Conservation (phyloP, 2,113 vertebrate genomes). For the Hippocampus comes region DNA sequence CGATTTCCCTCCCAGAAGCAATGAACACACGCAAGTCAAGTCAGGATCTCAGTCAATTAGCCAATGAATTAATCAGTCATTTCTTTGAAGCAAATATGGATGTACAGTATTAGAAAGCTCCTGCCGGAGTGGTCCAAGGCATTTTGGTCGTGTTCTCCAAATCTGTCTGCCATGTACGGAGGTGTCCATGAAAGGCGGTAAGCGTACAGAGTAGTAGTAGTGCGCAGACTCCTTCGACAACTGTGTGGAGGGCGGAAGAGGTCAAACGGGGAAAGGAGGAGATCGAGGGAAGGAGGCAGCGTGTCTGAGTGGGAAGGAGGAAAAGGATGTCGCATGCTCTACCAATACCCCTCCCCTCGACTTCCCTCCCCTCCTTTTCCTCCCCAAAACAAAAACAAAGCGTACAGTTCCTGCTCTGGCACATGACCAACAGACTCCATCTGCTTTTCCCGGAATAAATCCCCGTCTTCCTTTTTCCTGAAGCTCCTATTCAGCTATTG, state of each 20-base stretch:
- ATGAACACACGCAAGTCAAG: not conserved
- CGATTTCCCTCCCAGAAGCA: not conserved
- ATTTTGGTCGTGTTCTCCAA: not conserved
- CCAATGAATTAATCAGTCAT: not conserved
- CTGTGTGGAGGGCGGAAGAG: constrained; percentile 22
- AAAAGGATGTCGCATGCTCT: constrained; percentile 62
- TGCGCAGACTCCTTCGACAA: constrained; percentile 1
- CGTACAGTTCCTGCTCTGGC: constrained; percentile 54
- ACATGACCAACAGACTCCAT: constrained; percentile 40
- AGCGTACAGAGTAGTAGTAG: not conserved
- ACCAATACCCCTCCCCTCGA: constrained; percentile 39
- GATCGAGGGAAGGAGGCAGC: constrained; percentile 11
- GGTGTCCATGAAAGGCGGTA: not conserved
- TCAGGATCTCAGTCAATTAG: not conserved
- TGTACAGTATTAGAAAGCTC: no score
- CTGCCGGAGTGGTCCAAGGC: no score
- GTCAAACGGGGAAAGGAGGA: constrained; percentile 18
- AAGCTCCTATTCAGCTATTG: constrained; percentile 18
- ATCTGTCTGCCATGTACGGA: not conserved
- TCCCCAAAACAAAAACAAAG: constrained; percentile 56
- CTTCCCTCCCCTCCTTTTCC: constrained; percentile 59
- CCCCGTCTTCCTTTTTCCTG: constrained; percentile 29
- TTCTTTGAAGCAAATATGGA: not conserved
- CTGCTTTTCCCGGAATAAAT: constrained; percentile 17
- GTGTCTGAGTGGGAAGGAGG: constrained; percentile 30